Percentiles rank a stretch among this genome's conserved stretches.
Evolutionary conservation across 2,113 vertebrate genomes (phyloP).

Genomic region (Herpailurus yagouaroundi): DNA sequence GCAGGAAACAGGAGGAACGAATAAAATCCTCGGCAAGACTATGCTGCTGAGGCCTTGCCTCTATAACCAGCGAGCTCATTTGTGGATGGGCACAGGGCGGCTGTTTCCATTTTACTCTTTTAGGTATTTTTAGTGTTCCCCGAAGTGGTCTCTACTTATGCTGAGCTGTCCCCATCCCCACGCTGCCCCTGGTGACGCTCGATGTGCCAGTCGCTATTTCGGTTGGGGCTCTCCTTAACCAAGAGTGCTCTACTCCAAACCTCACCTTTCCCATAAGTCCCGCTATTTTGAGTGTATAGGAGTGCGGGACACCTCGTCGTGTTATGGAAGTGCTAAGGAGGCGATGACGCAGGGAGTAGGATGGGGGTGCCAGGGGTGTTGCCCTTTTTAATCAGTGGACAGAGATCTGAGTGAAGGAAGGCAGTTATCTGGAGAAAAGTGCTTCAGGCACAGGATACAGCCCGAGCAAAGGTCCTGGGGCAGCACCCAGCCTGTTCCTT

Average conservation of each 20-base stretch:
- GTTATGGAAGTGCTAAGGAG: neutral
- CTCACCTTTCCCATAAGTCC: neutral
- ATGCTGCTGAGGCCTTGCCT: neutral
- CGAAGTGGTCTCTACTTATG: accelerated
- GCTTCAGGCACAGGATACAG: neutral
- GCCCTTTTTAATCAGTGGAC: neutral
- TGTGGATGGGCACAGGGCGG: neutral
- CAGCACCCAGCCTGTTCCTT: accelerated
- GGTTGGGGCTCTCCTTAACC: too few relatives aligned
- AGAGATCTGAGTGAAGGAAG: too few relatives aligned
- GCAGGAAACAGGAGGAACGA: neutral
- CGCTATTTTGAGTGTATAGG: neutral
- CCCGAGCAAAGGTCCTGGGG: neutral
- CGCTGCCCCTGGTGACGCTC: neutral
- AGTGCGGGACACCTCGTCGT: neutral
- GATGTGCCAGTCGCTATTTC: neutral
- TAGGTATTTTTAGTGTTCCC: neutral
- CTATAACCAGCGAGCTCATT: neutral
- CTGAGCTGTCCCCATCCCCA: neutral
- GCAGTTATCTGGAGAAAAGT: neutral
- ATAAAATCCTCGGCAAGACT: accelerated
- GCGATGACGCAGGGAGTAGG: neutral
- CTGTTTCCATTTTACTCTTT: too few relatives aligned
- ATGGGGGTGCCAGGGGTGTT: neutral
- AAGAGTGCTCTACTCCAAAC: neutral